phyloP scores from a whole-genome alignment of 1,140 invertebrate species.

The Mesaphorura yosii region DNA sequence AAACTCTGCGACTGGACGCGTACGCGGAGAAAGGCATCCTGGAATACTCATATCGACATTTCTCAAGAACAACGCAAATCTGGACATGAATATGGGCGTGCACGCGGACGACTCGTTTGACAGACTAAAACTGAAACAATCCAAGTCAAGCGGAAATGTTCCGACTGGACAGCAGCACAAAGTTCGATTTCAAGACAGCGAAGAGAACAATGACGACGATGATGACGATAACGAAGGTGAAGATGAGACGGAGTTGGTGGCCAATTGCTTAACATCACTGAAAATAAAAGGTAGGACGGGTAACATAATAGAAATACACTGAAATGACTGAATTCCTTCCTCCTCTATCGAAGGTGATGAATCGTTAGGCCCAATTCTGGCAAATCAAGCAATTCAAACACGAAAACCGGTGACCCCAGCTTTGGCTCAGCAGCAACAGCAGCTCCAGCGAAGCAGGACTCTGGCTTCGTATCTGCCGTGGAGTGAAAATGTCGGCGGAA shows the following conservation, averaged over 20 bases:
- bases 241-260: not conserved
- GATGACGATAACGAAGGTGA: not conserved
- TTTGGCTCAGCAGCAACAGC: not conserved
- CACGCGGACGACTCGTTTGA: not conserved
- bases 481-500: not conserved
- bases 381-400: no score
- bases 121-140: not conserved
- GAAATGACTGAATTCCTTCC: not conserved
- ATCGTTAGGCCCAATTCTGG: not conserved
- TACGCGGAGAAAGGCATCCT: not conserved
- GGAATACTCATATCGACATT: not conserved
- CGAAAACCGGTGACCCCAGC: not conserved
- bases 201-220: not conserved
- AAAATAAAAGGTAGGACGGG: slow-evolving; percentile 8
- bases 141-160: not conserved
- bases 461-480: not conserved
- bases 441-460: not conserved
- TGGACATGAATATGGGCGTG: not conserved
- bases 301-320: not conserved
- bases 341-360: not conserved
- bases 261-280: slow-evolving; percentile 11
- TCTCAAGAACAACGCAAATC: not conserved
- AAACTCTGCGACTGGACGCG: not conserved
- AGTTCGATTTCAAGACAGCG: not conserved
- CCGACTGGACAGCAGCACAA: not conserved